Percentiles rank a stretch among this genome's conserved stretches.
phyloP scores from a whole-genome alignment of 2,888 invertebrate species.

The Allacma fusca region DNA sequence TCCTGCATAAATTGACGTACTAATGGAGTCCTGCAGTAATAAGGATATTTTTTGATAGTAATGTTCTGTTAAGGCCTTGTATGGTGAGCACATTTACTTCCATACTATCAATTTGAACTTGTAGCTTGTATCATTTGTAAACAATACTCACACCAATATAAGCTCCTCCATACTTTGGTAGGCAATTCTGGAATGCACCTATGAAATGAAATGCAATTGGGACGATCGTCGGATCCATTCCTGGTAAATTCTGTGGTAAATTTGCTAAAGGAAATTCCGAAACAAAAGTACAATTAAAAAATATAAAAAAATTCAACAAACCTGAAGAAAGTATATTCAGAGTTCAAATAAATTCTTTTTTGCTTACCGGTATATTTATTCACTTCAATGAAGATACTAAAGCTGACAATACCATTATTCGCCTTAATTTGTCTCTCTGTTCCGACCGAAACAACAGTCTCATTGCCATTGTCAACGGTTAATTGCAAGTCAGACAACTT shows the following conservation, averaged over 20 bases:
- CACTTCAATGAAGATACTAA: constrained; percentile 42
- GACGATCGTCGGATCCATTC: constrained; percentile 38
- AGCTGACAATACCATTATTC: constrained; percentile 44
- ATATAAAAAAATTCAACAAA: no score
- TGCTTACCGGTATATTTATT: constrained; percentile 20
- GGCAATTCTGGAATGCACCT: constrained; percentile 52
- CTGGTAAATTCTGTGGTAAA: constrained; percentile 45
- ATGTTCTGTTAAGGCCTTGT: no score
- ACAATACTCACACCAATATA: constrained; percentile 44
- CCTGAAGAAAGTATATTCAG: no score
- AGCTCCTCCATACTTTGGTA: constrained; percentile 14
- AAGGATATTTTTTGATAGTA: no score
- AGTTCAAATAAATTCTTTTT: no score
- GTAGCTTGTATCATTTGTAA: no score
- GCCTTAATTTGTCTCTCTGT: constrained; percentile 49
- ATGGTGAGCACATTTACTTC: no score
- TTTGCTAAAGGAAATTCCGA: constrained; percentile 17
- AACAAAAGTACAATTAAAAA: no score
- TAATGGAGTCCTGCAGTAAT: constrained; percentile 14
- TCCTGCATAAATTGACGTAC: constrained; percentile 37
- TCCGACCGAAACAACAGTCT: constrained; percentile 48
- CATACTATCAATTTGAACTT: no score
- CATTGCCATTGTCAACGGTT: constrained; percentile 56
- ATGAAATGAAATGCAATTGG: constrained; percentile 51
- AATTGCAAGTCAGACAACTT: constrained; percentile 48